Base-by-base conservation (phyloP, 2,888 invertebrate genomes). In the Toxonevra muliebris region DNA sequence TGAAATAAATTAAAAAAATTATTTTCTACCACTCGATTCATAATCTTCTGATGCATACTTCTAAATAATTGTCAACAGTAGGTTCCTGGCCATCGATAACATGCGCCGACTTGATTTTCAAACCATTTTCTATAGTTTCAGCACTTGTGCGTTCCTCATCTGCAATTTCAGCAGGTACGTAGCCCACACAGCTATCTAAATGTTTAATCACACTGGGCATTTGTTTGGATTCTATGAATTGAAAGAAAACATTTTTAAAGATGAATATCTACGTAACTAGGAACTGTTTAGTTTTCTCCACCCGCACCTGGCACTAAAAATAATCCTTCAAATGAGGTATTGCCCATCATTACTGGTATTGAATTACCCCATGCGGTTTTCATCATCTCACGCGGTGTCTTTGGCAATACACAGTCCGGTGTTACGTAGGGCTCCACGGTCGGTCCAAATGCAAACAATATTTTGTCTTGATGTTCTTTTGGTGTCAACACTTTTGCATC, bases 271-370 rank as follows among this genome's bases (percentile, higher is more conserved):
- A 30, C 19, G n/a, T n/a, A 20, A 20, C 2, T 20, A 55, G 12
- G 8, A 55, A 20, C 11, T 20, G 19, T 30, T 11, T 30, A 45
- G 1, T 12, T 13, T 2, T 20, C 4, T 17, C 7, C n/a, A 3
- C 41, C 66, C 71, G 20, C 68, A 84, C 84, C 74, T 73, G 80
- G 70, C 65, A 76, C 0, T 66, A 76, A 79, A 0, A 85, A 69
- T 0, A 85, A 68, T 0, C 85, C 86, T 70, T 86, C 85, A 58
- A 77, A 79, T 0, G 86, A 82, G 12, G 79, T 82, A 19, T 79
- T 79, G 8, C 86, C 85, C 50, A 85, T 77, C 70, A 86, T 71
- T 65, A 84, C 71, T 7, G 86, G 85, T 61, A 86, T 83, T 2
- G 79, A 77, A 60, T 83, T 82, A 40, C 84, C 75, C 86, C 86